Base-by-base conservation (phyloP, 2,113 vertebrate species). In the Corythaeola cristata region DNA sequence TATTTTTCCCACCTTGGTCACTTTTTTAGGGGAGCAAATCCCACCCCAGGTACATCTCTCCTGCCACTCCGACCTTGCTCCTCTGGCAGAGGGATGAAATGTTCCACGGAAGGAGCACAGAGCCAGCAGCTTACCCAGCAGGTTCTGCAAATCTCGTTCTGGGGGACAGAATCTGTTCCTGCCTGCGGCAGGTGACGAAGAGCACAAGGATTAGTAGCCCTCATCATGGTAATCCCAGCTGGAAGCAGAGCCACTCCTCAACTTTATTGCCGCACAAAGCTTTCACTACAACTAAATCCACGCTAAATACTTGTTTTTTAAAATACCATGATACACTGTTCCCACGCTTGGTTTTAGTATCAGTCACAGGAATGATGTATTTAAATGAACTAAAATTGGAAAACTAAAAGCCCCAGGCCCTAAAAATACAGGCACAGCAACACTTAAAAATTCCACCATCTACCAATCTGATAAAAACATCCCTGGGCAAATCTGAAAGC, bases 371-470 rank as follows among this genome's bases (percentile, higher is more conserved):
- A 92, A 32, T 26, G 5, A 33, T 60, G 60, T 58, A 59, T 85
- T 87, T 95, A 69, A 90, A 66, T 88, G 27, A 82, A 85, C 84
- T 91, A 79, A 64, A 96, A 96, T 15, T 73, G 74, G 77, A 93
- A 85, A 80, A 87, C 32, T 58, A 44, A 76, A 87, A 28, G 64
- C 64, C 41, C 22, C 41, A 55, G 71, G 88, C 9, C 59, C 76
- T 88, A 91, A 76, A 93, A 82, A 69, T 73, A 88, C 17, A 73
- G 45, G 24, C 53, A 45, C 4, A 76, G 30, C 56, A 59, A 56
- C 21, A 22, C 39, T 59, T 59, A 85, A 95, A 85, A 80, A 88
- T 77, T 73, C 50, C 62, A 44, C 4, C 30, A 37, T 23, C 41
- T 67, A 17, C 52, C 71, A 55, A 6, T 44, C n/a, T 1, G 17